Evolutionary conservation across 1,140 invertebrate species (phyloP), one percentile per base, ranked within the genome.

Genomic region (Drosophila pectinifera): DNA sequence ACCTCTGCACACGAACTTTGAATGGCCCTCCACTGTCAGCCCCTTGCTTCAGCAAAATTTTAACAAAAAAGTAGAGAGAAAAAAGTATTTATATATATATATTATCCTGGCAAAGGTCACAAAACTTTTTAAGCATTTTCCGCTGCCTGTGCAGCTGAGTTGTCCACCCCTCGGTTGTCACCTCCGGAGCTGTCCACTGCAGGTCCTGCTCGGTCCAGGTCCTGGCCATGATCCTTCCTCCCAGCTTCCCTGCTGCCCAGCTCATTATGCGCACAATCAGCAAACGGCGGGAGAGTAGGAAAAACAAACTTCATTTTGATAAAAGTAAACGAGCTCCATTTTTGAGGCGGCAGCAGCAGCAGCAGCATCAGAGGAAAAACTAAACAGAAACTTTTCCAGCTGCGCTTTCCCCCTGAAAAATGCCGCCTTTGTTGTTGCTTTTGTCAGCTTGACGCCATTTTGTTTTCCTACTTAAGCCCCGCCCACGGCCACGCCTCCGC

Each of bases 381-480:
- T 65, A 75, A 75, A 75, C 72, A 75, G 72, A 65, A 75, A 75
- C 72, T 75, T 76, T 76, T 76, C 54, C 73, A 76, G 53, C 62
- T 67, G 73, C 62, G 77, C 57, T 79, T 51, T 20, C 20, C 41
- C 28, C 42, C 31, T 18, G 28, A 18, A 20, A 26, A 34, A 5
- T n/a, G 13, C 46, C 38, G 0, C 34, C 34, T 18, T 54, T 74
- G 43, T 43, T 45, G 36, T 38, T 72, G 76, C 55, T 75, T 77
- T 76, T 80, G 80, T 80, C 67, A 85, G 69, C 69, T 79, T 46
- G 68, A 78, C 78, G 82, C 82, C 83, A 78, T 86, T 85, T 85
- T 75, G 64, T 78, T 85, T 78, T 74, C 63, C 63, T 85, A 73
- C 76, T 84, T 78, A 78, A 72, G 57, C 68, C 61, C 43, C 45